Conservation (phyloP, 2,888 invertebrate species). For the Meiosimyza decipiens region DNA sequence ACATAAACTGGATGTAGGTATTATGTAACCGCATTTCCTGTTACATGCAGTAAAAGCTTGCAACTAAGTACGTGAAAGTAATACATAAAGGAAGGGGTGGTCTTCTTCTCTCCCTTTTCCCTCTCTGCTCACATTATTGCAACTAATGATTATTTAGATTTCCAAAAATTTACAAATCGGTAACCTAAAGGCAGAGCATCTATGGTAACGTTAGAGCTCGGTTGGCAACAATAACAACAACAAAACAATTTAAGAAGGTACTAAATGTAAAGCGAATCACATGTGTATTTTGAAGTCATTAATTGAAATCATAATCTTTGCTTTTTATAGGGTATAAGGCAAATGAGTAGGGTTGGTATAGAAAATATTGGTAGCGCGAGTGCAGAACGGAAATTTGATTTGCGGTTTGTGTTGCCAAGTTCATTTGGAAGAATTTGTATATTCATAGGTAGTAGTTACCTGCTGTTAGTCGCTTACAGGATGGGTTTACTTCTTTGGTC, state of each 20-base stretch:
- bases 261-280: no score
- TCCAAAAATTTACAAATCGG: no score
- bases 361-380: no score
- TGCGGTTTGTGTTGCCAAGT: constrained; percentile 5
- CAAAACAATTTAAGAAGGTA: no score
- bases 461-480: not conserved
- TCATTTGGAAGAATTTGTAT: not conserved
- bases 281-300: constrained; percentile 30
- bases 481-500: not conserved
- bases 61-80: no score
- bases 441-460: not conserved
- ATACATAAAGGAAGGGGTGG: no score
- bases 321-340: not conserved
- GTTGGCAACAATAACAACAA: no score
- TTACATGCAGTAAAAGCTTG: not conserved
- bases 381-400: constrained; percentile 12
- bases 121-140: no score
- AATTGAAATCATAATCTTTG: constrained; percentile 40
- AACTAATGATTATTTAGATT: no score
- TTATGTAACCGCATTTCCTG: constrained; percentile 31
- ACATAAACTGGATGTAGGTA: constrained; percentile 15
- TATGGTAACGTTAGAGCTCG: no score
- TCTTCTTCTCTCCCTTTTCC: no score
- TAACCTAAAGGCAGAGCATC: no score
- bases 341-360: not conserved